A percentile compares a stretch with the other conserved stretches of the same genome.
Conservation (phyloP, 2,113 vertebrate genomes). For the Dicaeum eximium region DNA sequence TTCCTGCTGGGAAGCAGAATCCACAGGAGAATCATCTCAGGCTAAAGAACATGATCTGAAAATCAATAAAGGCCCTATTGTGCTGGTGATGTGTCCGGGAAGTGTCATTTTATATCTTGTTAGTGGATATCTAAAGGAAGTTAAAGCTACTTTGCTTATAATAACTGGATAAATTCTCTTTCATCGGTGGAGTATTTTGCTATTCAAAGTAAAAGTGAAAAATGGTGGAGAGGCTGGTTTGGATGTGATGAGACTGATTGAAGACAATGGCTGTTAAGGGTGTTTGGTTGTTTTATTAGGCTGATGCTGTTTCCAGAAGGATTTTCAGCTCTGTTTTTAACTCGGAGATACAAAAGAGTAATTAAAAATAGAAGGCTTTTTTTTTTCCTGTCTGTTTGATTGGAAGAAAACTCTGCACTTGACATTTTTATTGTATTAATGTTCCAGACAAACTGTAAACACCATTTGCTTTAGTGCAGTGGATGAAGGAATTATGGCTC, state of each 20-base stretch:
- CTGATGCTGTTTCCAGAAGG: neutral
- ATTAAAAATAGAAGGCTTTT: slow-evolving; percentile 33
- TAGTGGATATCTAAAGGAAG: slow-evolving; percentile 72
- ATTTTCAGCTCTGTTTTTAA: neutral
- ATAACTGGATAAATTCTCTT: slow-evolving; percentile 74
- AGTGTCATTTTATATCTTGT: slow-evolving; percentile 79
- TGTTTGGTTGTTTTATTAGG: neutral
- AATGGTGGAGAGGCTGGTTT: neutral
- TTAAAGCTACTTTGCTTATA: slow-evolving; percentile 75
- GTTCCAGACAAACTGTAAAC: slow-evolving; percentile 27
- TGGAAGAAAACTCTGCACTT: neutral
- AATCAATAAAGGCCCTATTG: slow-evolving; percentile 77
- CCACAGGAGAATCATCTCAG: slow-evolving; percentile 74
- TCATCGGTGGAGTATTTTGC: slow-evolving; percentile 65
- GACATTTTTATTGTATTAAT: neutral
- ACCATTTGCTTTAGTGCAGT: neutral
- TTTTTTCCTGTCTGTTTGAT: neutral
- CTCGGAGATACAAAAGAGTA: neutral
- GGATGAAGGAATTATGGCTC: neutral
- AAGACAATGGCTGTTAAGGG: neutral
- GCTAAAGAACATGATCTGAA: slow-evolving; percentile 80
- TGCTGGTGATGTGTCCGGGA: slow-evolving; percentile 77
- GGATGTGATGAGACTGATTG: slow-evolving; percentile 9
- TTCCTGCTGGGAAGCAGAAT: slow-evolving; percentile 78
- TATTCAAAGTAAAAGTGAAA: slow-evolving; percentile 60